These are phyloP conservation scores for Muntiacus reevesi DNA, from an alignment of 2,113 vertebrate species.

Conservation along the genomic window DNA sequence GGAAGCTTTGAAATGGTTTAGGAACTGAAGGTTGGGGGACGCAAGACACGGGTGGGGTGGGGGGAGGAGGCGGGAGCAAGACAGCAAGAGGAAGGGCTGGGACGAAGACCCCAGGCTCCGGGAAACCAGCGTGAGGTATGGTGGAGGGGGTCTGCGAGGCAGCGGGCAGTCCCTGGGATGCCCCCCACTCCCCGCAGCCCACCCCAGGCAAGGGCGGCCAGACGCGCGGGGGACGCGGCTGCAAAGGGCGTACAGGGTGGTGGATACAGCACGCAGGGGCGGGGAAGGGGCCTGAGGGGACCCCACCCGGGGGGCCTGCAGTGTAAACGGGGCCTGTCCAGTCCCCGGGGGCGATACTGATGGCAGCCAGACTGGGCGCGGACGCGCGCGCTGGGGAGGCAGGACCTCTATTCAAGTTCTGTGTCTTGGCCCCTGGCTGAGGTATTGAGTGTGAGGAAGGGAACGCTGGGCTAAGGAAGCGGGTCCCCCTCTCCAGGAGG, in stretches of 20 bases:
- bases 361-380: constrained; percentile 62
- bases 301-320: not conserved
- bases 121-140: constrained; percentile 61
- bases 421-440: constrained; percentile 78
- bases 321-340: constrained; percentile 74
- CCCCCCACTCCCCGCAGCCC: constrained; percentile 15
- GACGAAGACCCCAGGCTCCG: constrained; percentile 53
- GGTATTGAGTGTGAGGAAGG: constrained; percentile 80
- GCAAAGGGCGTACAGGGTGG: not conserved
- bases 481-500: constrained; percentile 47
- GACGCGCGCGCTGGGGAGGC: constrained; percentile 17
- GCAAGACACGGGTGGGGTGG: not conserved
- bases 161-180: constrained; percentile 17
- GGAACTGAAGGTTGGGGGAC: constrained; percentile 46
- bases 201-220: constrained; percentile 57
- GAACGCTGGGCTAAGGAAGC: constrained; percentile 1
- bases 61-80: not conserved
- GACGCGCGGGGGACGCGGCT: constrained; percentile 24
- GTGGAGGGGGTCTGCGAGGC: constrained; percentile 16
- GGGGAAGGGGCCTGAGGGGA: not conserved
- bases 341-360: constrained; percentile 74
- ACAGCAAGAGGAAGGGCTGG: not conserved
- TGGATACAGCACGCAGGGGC: constrained; percentile 8
- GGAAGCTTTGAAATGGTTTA: constrained; percentile 74
- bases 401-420: constrained; percentile 80